Percentiles rank a stretch among this genome's conserved stretches.
Evolutionary conservation across 2,113 vertebrate species (phyloP).

Genomic region (Podarcis raffonei): DNA sequence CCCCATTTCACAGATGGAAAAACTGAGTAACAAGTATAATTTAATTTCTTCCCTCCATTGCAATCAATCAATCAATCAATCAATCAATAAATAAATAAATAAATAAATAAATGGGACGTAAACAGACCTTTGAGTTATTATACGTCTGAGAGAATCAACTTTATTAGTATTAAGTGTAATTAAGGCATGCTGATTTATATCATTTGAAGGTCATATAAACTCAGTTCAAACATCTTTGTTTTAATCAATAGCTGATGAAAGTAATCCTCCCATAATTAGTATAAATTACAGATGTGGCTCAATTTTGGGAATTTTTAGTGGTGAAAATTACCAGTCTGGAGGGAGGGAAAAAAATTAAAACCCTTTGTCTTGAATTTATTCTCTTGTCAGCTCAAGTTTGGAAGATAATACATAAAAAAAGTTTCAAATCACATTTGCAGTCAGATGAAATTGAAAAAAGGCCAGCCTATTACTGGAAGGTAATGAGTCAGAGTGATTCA

Average conservation of each 20-base stretch:
- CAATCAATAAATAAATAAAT: too few species aligned
- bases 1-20: constrained; percentile 30
- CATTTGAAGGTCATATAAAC: not conserved
- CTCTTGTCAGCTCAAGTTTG: constrained; percentile 22
- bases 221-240: not conserved
- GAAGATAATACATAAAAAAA: constrained; percentile 28
- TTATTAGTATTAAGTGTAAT: not conserved
- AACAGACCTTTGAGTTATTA: not conserved
- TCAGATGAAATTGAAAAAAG: constrained; percentile 47
- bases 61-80: too few species aligned
- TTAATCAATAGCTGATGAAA: constrained; percentile 6
- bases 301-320: not conserved
- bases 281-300: not conserved
- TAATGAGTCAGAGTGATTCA: constrained; percentile 72
- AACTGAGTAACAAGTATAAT: not conserved
- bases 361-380: constrained; percentile 32
- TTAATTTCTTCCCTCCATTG: not conserved
- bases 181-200: constrained; percentile 11
- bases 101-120: not conserved
- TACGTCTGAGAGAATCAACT: not conserved
- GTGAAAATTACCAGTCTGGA: not conserved
- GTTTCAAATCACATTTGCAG: constrained; percentile 47
- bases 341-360: constrained; percentile 15
- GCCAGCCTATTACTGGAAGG: constrained; percentile 55
- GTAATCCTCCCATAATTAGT: not conserved